A percentile compares a stretch with the other conserved stretches of the same genome.
phyloP scores from a whole-genome alignment of 2,113 vertebrate species.

The Pseudolaguvia tuberculata region DNA sequence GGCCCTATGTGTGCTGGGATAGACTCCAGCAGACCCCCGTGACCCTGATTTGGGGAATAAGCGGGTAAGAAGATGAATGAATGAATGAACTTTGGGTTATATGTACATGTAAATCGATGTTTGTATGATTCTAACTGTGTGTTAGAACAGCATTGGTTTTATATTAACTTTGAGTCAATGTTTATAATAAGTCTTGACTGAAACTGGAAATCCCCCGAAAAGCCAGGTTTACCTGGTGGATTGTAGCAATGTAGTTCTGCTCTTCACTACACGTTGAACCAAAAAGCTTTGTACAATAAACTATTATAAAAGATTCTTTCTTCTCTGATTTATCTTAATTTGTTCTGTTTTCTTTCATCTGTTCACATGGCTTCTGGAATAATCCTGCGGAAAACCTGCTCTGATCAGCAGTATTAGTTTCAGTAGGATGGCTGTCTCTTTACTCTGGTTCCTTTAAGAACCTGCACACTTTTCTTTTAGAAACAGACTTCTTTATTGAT shows the following conservation, averaged over 20 bases:
- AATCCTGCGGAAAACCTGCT: not conserved
- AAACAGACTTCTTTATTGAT: too few relatives aligned
- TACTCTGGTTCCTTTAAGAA: not conserved
- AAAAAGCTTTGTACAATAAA: not conserved
- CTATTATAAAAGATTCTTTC: not conserved
- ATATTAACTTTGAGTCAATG: too few relatives aligned
- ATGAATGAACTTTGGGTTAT: too few relatives aligned
- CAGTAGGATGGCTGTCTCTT: not conserved
- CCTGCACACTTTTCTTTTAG: too few relatives aligned
- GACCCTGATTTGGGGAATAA: too few relatives aligned
- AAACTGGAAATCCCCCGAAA: not conserved
- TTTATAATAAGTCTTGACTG: not conserved
- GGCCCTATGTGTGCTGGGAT: too few relatives aligned
- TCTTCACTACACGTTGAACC: not conserved
- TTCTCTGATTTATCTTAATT: not conserved
- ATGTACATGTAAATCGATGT: slow-evolving; percentile 2
- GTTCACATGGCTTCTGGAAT: not conserved
- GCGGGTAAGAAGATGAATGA: too few relatives aligned
- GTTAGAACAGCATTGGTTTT: not conserved
- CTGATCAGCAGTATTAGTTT: not conserved
- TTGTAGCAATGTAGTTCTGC: not conserved
- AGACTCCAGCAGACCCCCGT: too few relatives aligned
- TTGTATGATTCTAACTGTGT: not conserved
- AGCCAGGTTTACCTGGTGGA: not conserved
- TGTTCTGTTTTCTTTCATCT: not conserved